These are phyloP conservation scores for Himantopus leucocephalus DNA, from an alignment of 2,113 vertebrate genomes.

Conservation along the genomic window DNA sequence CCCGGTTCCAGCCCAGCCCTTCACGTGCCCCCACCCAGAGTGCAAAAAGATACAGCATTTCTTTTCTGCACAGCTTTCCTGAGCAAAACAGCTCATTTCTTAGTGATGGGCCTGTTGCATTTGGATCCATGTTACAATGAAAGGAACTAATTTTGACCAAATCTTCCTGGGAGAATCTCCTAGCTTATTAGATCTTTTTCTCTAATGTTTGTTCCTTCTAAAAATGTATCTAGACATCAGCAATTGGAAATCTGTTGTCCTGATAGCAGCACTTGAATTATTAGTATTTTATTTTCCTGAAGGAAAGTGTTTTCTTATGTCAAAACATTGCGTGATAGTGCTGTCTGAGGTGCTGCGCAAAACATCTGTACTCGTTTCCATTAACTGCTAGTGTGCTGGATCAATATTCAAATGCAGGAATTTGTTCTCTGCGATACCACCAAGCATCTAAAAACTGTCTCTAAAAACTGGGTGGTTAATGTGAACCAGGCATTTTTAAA, in stretches of 20 bases:
- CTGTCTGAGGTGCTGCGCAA: not conserved
- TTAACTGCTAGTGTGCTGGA: not conserved
- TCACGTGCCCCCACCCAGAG: not conserved
- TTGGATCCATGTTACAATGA: not conserved
- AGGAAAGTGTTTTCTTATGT: not conserved
- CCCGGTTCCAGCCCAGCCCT: not conserved
- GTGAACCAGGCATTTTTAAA: conserved; percentile 60
- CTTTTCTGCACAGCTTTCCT: not conserved
- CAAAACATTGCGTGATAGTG: not conserved
- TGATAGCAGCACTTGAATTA: not conserved
- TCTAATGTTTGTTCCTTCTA: not conserved
- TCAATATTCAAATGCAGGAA: not conserved
- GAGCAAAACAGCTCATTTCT: not conserved
- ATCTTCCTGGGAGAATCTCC: not conserved
- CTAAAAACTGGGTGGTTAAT: conserved; percentile 54
- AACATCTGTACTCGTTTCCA: not conserved
- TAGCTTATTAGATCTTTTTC: not conserved
- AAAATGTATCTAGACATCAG: not conserved
- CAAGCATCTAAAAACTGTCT: conserved; percentile 6
- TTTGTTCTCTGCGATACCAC: not conserved
- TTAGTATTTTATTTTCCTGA: conserved; percentile 12
- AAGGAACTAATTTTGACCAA: not conserved
- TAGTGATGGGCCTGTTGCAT: not conserved
- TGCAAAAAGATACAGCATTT: not conserved
- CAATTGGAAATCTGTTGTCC: not conserved